Percentiles rank a stretch among this genome's conserved stretches.
Evolutionary conservation across 2,797 vertebrate genomes (phyloP).

Genomic region (Fratercula arctica): DNA sequence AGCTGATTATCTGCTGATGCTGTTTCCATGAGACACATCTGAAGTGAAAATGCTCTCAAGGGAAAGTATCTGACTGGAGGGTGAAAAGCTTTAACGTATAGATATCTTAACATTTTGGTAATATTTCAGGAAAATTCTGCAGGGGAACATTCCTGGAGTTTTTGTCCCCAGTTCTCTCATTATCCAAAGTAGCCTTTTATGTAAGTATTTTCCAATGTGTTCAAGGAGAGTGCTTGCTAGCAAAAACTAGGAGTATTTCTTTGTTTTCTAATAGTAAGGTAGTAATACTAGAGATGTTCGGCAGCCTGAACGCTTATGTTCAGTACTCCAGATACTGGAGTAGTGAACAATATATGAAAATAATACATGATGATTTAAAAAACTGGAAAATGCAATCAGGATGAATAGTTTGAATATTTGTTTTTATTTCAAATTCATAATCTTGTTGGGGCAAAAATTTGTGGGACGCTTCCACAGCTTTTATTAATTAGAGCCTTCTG

Average conservation of each 20-base stretch:
- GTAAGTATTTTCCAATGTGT: background rate
- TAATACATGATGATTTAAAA: background rate
- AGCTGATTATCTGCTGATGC: background rate
- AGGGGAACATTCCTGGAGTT: background rate
- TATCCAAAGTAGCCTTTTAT: background rate
- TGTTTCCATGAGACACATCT: background rate
- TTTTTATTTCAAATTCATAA: background rate
- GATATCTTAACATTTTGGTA: background rate
- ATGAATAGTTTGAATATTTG: background rate
- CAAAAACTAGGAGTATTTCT: background rate
- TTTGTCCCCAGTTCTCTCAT: background rate
- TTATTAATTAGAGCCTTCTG: slow-evolving; percentile 1
- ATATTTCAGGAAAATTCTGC: background rate
- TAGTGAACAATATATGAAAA: background rate
- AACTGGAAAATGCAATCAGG: background rate
- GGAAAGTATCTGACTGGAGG: background rate
- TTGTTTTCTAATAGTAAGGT: background rate
- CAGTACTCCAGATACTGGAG: background rate
- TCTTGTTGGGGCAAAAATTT: background rate
- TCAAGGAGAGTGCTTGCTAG: background rate
- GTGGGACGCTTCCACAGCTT: background rate
- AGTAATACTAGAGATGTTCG: background rate
- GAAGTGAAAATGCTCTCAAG: background rate
- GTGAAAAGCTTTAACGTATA: background rate
- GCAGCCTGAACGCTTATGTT: background rate